Conservation (phyloP, 2,888 invertebrate genomes). For the Morpho achilles region DNA sequence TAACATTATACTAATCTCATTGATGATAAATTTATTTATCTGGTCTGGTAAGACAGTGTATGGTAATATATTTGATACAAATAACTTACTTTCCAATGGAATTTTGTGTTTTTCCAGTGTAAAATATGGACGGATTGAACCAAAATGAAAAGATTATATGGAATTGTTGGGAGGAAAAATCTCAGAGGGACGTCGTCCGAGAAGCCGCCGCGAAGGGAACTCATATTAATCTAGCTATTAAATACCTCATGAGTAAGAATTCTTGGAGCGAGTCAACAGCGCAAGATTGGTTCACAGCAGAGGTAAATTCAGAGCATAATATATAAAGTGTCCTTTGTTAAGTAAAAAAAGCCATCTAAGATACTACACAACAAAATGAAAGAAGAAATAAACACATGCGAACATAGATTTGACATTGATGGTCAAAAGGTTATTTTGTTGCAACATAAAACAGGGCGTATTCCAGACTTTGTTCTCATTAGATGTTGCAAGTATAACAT, state of each 20-base stretch:
- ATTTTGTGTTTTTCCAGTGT: not conserved
- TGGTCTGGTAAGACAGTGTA: too few relatives aligned
- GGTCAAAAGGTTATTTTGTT: not conserved
- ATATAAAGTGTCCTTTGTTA: not conserved
- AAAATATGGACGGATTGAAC: conserved; percentile 74
- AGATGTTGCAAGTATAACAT: too few relatives aligned
- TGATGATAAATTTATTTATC: too few relatives aligned
- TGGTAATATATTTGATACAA: too few relatives aligned
- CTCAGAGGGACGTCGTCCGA: conserved; percentile 81
- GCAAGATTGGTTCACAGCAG: conserved; percentile 75
- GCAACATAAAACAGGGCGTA: too few relatives aligned
- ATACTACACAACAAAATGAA: too few relatives aligned
- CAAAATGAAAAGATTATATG: conserved; percentile 81
- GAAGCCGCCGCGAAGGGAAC: conserved; percentile 84
- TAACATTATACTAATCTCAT: too few relatives aligned
- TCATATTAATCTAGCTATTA: conserved; percentile 78
- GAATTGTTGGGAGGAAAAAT: conserved; percentile 82
- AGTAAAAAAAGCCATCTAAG: not conserved
- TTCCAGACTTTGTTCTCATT: too few relatives aligned
- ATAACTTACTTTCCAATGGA: too few relatives aligned
- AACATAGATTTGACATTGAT: not conserved
- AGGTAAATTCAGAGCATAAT: conserved; percentile 53
- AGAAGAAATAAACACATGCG: too few relatives aligned
- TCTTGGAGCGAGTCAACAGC: conserved; percentile 73
- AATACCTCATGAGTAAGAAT: conserved; percentile 78